phyloP scores from a whole-genome alignment of 2,888 invertebrate genomes.

The Bombyx huttoni region DNA sequence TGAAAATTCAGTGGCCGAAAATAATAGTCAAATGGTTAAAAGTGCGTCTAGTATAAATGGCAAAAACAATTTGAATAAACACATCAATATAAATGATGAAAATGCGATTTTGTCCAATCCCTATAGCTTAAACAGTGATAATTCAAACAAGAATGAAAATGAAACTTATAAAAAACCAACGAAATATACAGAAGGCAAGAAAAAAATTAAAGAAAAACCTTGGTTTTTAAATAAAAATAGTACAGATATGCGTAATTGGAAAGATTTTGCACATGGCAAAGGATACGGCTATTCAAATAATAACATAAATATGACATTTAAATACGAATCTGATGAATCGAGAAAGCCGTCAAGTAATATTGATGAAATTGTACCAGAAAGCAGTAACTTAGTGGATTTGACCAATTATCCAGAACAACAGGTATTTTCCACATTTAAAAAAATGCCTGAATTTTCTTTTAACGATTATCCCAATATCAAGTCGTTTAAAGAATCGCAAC shows the following conservation, averaged over 20 bases:
- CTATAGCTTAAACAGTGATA: not conserved
- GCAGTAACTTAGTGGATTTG: constrained; percentile 41
- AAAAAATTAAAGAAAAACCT: constrained; percentile 38
- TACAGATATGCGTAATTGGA: constrained; percentile 29
- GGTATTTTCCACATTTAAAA: constrained; percentile 38
- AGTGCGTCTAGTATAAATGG: constrained; percentile 7
- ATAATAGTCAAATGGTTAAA: constrained; percentile 21
- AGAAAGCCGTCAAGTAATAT: constrained; percentile 33
- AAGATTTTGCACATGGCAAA: constrained; percentile 28
- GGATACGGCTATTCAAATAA: constrained; percentile 51
- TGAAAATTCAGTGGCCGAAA: constrained; percentile 20
- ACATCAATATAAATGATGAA: not conserved
- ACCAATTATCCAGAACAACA: constrained; percentile 28
- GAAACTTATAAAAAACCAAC: not conserved
- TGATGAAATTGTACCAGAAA: constrained; percentile 46
- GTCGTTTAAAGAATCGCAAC: constrained; percentile 31
- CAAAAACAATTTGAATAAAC: not conserved
- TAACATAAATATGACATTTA: constrained; percentile 43
- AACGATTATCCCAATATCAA: constrained; percentile 29
- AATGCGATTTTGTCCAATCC: not conserved
- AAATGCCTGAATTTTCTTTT: constrained; percentile 33
- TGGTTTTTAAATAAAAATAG: constrained; percentile 25
- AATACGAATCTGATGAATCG: constrained; percentile 31
- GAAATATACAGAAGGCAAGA: constrained; percentile 26
- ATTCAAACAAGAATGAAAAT: not conserved